These are phyloP conservation scores for Typhlomys cinereus DNA, from an alignment of 2,113 vertebrate genomes.

Conservation along the genomic window DNA sequence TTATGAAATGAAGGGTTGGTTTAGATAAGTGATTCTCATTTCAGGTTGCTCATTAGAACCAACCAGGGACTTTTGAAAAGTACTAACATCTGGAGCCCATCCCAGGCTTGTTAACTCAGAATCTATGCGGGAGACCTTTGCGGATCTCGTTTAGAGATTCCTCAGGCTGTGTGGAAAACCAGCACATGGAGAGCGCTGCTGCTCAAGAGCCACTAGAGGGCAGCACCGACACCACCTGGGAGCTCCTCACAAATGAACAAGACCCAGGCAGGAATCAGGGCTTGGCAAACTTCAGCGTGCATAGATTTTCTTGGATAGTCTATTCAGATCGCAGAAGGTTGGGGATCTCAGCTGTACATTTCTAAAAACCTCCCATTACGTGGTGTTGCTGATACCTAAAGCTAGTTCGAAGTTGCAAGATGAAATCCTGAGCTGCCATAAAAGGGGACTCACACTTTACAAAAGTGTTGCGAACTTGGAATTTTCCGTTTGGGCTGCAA, in stretches of 20 bases:
- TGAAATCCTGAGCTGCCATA: slow-evolving; percentile 17
- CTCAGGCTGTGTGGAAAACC: neutral
- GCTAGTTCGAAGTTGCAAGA: neutral
- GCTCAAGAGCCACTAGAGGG: neutral
- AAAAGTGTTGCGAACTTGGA: neutral
- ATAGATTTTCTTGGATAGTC: too few species aligned
- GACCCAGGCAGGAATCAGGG: too few species aligned
- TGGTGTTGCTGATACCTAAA: neutral
- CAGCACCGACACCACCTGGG: too few species aligned
- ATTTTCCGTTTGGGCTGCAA: neutral
- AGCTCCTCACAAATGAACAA: too few species aligned
- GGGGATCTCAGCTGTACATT: too few species aligned
- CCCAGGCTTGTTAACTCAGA: neutral
- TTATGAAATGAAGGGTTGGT: neutral
- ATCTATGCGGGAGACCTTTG: neutral
- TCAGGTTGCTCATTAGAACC: neutral
- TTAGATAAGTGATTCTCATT: neutral
- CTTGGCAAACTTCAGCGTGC: too few species aligned
- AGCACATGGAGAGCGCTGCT: neutral
- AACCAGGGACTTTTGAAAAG: neutral
- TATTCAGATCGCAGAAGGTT: too few species aligned
- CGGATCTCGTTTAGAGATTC: neutral
- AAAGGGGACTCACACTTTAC: neutral
- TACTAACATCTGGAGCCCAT: neutral
- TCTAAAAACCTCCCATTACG: too few species aligned